These are phyloP conservation scores for Melinaea menophilus DNA, from an alignment of 2,888 invertebrate genomes.

Conservation along the genomic window DNA sequence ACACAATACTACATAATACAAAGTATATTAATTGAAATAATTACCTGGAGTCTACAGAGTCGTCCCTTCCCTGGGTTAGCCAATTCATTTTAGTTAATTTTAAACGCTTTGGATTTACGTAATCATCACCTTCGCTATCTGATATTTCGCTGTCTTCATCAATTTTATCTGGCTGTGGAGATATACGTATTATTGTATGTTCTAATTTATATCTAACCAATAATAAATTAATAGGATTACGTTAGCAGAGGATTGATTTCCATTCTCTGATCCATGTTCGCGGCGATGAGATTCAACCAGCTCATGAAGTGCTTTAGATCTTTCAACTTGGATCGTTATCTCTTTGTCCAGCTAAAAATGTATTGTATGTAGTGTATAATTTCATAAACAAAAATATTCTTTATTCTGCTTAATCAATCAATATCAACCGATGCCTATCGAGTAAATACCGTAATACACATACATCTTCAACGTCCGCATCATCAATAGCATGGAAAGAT, in stretches of 20 bases:
- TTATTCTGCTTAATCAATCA: background rate
- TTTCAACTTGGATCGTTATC: conserved; percentile 54
- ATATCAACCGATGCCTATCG: background rate
- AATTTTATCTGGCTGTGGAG: conserved; percentile 7
- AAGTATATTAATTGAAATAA: background rate
- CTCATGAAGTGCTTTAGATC: conserved; percentile 62
- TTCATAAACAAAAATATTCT: background rate
- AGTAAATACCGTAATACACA: conserved; percentile 28
- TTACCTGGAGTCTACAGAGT: conserved; percentile 59
- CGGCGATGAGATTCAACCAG: conserved; percentile 47
- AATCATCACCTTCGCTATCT: conserved; percentile 16
- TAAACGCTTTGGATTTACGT: conserved; percentile 50
- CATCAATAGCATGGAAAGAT: conserved; percentile 30
- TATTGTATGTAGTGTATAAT: background rate
- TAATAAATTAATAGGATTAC: background rate
- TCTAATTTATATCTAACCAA: no score
- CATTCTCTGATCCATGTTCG: conserved; percentile 19
- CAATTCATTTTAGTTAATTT: conserved; percentile 68
- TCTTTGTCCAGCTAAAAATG: conserved; percentile 42
- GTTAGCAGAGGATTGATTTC: conserved; percentile 8
- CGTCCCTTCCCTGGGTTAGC: conserved; percentile 56
- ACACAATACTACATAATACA: background rate
- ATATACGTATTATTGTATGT: background rate
- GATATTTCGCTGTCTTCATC: conserved; percentile 17
- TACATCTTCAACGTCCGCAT: conserved; percentile 26